These are phyloP conservation scores for Anolis sagrei DNA, from an alignment of 2,113 vertebrate species.

Conservation along the genomic window DNA sequence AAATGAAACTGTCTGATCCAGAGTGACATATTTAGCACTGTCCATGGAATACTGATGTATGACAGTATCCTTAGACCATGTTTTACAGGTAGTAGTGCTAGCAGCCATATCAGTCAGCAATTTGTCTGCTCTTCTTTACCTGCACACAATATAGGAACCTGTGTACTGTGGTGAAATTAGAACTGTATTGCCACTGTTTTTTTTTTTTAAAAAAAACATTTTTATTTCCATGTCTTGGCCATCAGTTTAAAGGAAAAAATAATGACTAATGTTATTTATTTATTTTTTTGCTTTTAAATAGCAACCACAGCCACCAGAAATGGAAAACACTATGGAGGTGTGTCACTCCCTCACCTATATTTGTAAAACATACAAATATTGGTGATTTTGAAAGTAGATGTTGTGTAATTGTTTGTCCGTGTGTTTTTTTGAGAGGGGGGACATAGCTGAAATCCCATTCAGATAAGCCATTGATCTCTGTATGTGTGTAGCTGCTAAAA, in stretches of 20 bases:
- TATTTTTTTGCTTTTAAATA: slow-evolving; percentile 87
- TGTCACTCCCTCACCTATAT: slow-evolving; percentile 81
- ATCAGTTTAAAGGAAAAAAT: slow-evolving; percentile 45
- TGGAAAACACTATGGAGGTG: slow-evolving; percentile 90
- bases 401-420: slow-evolving; percentile 55
- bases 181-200: neutral
- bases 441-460: neutral
- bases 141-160: too few relatives aligned
- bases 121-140: neutral
- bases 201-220: slow-evolving; percentile 42
- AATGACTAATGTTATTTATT: slow-evolving; percentile 67
- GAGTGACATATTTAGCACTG: neutral
- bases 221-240: slow-evolving; percentile 59
- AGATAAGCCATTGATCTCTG: neutral
- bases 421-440: neutral
- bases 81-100: neutral
- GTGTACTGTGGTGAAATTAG: slow-evolving; percentile 27
- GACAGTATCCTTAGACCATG: neutral
- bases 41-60: neutral
- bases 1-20: neutral
- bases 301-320: slow-evolving; percentile 90
- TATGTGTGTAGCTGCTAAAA: neutral
- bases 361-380: slow-evolving; percentile 73
- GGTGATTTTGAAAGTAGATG: slow-evolving; percentile 67
- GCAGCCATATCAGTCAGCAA: slow-evolving; percentile 18